Base-by-base conservation (phyloP, 2,797 vertebrate species). In the Eospalax fontanierii region DNA sequence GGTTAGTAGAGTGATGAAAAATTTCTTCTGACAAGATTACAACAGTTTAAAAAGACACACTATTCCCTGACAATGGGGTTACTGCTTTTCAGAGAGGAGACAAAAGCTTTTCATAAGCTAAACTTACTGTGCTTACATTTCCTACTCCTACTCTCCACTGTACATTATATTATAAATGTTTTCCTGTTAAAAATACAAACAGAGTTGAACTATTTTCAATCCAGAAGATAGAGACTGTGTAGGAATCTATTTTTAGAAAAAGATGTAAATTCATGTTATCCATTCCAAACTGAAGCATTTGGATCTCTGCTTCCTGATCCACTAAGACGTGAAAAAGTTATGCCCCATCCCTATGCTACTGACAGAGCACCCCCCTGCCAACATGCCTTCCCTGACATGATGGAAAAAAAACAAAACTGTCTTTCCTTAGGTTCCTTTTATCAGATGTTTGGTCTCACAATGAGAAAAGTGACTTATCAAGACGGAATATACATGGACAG, bases 61-160 rank as follows among this genome's bases (percentile, higher is more conserved):
- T 90, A 66, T 68, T 14, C 26, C n/a, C 30, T 57, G 10, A 66
- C 28, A 80, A 30, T 8, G 19, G 68, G 82, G 21, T 43, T 21
- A 38, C 14, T 89, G 10, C 35, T 83, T 96, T 84, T 85, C 50
- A 82, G 74, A 86, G 89, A 83, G 87, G 83, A 88, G 90, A 97
- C 92, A 95, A 95, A 89, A 87, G 46, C 33, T 93, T 97, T 96
- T 96, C 96, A 96, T 94, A 94, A 94, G 71, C 74, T 71, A 59
- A 91, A 83, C 43, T 81, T 90, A 96, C 76, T 87, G 76, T 40
- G 74, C 8, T 59, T 33, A 70, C 26, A 59, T 80, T 90, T 94
- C 89, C 82, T 87, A n/a, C 91, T 93, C 93, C 61, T 88, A 79
- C 26, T 87, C 76, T 84, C 73, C 7, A 35, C 76, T 61, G 18